Conservation (phyloP, 2,113 vertebrate genomes). For the Okapia johnstoni region DNA sequence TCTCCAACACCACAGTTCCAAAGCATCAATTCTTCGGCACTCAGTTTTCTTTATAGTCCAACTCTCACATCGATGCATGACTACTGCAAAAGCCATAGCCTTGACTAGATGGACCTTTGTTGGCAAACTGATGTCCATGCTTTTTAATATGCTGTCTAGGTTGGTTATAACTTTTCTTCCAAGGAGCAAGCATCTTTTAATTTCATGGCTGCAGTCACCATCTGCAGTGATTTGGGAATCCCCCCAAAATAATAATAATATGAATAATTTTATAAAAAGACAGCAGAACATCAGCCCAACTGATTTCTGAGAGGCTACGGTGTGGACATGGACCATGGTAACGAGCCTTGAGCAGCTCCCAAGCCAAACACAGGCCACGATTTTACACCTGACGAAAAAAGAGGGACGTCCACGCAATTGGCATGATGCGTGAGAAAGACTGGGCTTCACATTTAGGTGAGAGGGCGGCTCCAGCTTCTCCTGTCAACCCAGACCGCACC, state of each 20-base stretch:
- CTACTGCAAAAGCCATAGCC: background rate
- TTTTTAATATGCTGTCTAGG: background rate
- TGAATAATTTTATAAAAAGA: background rate
- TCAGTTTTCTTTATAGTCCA: background rate
- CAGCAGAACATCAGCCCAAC: accelerated
- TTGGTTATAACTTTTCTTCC: background rate
- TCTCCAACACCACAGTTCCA: background rate
- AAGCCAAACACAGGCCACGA: accelerated
- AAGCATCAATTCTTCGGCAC: background rate
- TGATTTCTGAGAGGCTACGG: background rate
- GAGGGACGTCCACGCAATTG: accelerated
- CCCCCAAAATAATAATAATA: background rate
- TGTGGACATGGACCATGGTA: accelerated
- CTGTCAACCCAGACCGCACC: accelerated
- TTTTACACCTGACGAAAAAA: accelerated
- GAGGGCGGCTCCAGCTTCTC: background rate
- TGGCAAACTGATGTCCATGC: background rate
- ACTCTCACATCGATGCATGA: background rate
- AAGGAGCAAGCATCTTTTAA: background rate
- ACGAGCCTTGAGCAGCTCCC: background rate
- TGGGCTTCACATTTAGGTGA: background rate
- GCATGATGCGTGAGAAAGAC: background rate
- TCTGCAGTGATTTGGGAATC: background rate
- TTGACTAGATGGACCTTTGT: background rate
- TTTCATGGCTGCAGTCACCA: background rate